These are phyloP conservation scores for Cheilosia grossa DNA, from an alignment of 2,888 invertebrate species.

Conservation along the genomic window DNA sequence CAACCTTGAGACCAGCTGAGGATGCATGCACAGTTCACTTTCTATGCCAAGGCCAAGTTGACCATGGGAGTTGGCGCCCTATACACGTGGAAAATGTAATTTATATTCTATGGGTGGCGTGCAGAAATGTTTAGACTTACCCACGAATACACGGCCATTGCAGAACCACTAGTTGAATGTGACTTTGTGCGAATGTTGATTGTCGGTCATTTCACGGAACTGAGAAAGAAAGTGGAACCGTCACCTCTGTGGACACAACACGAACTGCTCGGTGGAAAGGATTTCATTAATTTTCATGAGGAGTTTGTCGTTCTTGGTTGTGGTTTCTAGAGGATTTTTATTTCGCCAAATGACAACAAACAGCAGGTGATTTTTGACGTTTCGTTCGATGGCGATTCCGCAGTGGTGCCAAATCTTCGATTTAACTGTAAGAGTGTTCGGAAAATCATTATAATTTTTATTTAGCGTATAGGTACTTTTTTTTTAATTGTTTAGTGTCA, in stretches of 20 bases:
- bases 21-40: conserved; percentile 87
- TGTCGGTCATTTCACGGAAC: conserved; percentile 24
- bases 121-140: conserved; percentile 76
- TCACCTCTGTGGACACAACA: conserved; percentile 66
- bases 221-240: conserved; percentile 29
- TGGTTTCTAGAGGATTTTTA: conserved; percentile 6
- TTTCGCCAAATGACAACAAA: conserved; percentile 36
- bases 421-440: background rate
- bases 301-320: conserved; percentile 14
- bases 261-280: conserved; percentile 49
- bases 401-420: conserved; percentile 49
- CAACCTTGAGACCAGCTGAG: conserved; percentile 82
- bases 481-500: no score
- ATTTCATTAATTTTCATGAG: conserved; percentile 55
- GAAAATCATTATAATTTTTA: background rate
- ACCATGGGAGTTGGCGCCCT: conserved; percentile 94
- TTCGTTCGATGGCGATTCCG: background rate
- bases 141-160: conserved; percentile 83
- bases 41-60: conserved; percentile 89
- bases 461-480: no score
- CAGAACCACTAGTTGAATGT: conserved; percentile 59
- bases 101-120: conserved; percentile 57
- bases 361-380: conserved; percentile 58
- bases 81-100: conserved; percentile 74
- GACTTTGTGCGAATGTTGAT: background rate